Evolutionary conservation across 2,888 invertebrate species (phyloP), one percentile per base, ranked within the genome.

Genomic region (Phasia obesa): DNA sequence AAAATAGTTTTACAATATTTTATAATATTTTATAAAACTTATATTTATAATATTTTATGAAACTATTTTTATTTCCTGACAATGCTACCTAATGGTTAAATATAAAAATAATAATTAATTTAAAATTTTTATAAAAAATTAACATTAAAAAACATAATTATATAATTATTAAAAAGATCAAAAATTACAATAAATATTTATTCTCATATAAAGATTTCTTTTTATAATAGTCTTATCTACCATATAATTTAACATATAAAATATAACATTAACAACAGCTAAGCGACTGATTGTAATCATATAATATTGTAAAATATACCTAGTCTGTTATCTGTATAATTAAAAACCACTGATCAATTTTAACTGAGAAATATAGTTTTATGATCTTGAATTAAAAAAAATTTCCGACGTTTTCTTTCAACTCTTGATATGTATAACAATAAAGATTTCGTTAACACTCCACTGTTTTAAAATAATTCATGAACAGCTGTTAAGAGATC

Each of bases 301-400:
- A 67, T 31, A 49, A 51, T 6, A 6, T 11, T 1, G 44, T 23
- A 35, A 47, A 25, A 38, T 7, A 19, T 27, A 11, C 21, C 25
- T 42, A 25, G 31, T 17, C 42, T 69, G 60, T 60, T 69, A 62
- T 55, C 69, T 69, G 35, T 60, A 23, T 69, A 77, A 77, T 69
- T 69, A 42, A 51, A 62, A 67, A 64, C n/a, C 57, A 51, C 35
- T 31, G 5, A 44, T 1, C 25, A 42, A 31, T 17, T 42, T 27
- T 57, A 65, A 67, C 13, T n/a, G 7, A 49, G 51, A 42, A 25
- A 31, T 4, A 21, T 44, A 17, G 1, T 62, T 70, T 55, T 27
- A 38, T 13, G 11, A 27, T 35, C 64, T 47, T 7, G 35, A 70
- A 53, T 51, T 51, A 4, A 65, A 67, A 60, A 49, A 67, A 60